Base-by-base conservation (phyloP, 2,797 vertebrate genomes). In the Percopsis omiscomaycus region DNA sequence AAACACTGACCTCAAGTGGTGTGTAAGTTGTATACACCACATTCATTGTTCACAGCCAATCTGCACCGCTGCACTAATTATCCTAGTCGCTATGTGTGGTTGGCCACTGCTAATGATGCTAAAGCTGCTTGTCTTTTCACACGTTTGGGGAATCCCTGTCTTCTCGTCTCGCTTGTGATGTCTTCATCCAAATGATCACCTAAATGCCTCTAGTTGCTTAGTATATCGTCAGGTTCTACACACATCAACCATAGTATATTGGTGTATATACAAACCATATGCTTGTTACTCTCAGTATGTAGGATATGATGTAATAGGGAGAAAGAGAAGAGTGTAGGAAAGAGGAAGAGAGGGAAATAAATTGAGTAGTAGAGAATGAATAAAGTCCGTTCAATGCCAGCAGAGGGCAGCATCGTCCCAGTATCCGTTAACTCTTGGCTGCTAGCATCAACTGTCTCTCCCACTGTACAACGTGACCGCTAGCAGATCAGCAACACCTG, bases 381-480 rank as follows among this genome's bases (percentile, higher is more conserved):
- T n/a, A 14, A 28, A 30, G 16, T 1, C 53, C 22, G 60, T 0
- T 5, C 1, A 14, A 0, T 2, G 57, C 13, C 90, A 88, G 80
- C 80, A 92, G 90, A 76, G 85, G 89, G 89, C 88, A 92, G 89
- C 77, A 87, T 79, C 64, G 52, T 53, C 68, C 72, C 81, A 82
- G 3, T 1, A 44, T 37, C 45, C 32, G 1, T 51, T 47, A 27
- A 3, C 45, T 51, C 13, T 44, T 16, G 8, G 15, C 47, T 68
- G 64, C 46, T 22, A 15, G 52, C 55, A 52, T 12, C 54, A 47
- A 61, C 61, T 61, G 58, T 56, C 54, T 62, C 62, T 66, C 27
- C 55, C 66, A 62, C 49, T 71, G 32, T 63, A 5, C 56, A 66
- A 61, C 53, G 57, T 66, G 61, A 45, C 56, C 30, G 13, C 42